Evolutionary conservation across 2,113 vertebrate species (phyloP), one percentile per base, ranked within the genome.

Genomic region (Rattus rattus): DNA sequence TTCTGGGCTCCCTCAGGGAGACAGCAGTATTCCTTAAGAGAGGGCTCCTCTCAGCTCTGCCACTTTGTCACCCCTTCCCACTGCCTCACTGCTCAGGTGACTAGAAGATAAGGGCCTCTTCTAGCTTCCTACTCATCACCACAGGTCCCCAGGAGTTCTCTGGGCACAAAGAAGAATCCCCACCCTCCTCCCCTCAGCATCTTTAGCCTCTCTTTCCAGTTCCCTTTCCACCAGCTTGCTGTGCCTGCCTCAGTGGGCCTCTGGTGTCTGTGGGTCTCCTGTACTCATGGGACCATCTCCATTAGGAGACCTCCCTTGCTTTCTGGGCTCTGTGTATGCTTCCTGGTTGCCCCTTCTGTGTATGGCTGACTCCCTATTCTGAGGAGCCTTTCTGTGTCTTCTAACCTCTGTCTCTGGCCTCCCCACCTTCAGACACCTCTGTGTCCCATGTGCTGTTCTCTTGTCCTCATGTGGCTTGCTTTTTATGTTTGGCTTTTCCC

Each of bases 181-280:
- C 39, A 22, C 26, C 20, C 81, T 84, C 7, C 77, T 43, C 49
- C 72, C 39, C 30, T 56, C 75, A 92, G 61, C 30, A 0, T 30
- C 33, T 67, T 20, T 59, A 39, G 77, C 43, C 87, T 95, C 77
- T 94, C 52, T 83, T 92, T 61, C 67, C 70, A 24, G 20, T 76
- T n/a, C 16, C 8, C 22, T 93, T 17, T 72, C 69, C 56, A 52
- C n/a, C 87, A 84, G 17, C 63, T 30, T 10, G 70, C 63, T 4
- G 1, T 28, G 83, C 59, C 86, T 91, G 81, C 91, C 81, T 97
- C 90, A 89, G 56, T 36, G 79, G 94, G 28, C 84, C 43, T 86
- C 59, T 61, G 33, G 24, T 49, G 85, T 92, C 81, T 69, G 30
- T 63, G 72, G 61, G 52, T 73, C n/a, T 63, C 39, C 65, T 49